A percentile compares a stretch with the other conserved stretches of the same genome.
phyloP scores from a whole-genome alignment of 1,140 invertebrate genomes.

The Anastatus disparis region DNA sequence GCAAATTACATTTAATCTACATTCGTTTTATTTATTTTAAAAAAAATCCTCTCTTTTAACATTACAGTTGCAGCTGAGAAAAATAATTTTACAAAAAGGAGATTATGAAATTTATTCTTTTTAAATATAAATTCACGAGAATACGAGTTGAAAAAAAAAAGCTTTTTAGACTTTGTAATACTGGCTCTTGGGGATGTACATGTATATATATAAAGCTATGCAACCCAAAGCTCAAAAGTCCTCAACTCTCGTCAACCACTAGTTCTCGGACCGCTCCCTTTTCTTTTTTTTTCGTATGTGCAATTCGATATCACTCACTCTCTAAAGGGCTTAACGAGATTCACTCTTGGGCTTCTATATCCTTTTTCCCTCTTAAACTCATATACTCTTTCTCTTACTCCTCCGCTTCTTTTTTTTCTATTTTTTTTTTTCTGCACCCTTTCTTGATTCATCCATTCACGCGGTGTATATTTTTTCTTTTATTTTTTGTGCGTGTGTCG shows the following conservation, averaged over 20 bases:
- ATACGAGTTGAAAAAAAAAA: no score
- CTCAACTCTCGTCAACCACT: conserved; percentile 19
- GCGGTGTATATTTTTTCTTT: not conserved
- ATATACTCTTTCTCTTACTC: not conserved
- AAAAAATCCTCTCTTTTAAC: no score
- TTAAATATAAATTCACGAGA: no score
- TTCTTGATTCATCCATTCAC: not conserved
- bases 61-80: no score
- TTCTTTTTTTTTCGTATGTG: not conserved
- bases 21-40: no score
- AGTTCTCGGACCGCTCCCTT: not conserved
- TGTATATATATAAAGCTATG: no score
- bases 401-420: not conserved
- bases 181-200: not conserved
- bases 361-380: not conserved
- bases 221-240: conserved; percentile 31
- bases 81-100: no score
- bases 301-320: conserved; percentile 37
- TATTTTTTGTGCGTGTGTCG: not conserved
- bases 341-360: conserved; percentile 26
- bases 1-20: no score
- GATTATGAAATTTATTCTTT: no score
- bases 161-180: not conserved
- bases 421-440: not conserved
- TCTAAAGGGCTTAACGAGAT: conserved; percentile 34